Base-by-base conservation (phyloP, 2,888 invertebrate species). In the Scaptodrosophila latifasciaeformis region DNA sequence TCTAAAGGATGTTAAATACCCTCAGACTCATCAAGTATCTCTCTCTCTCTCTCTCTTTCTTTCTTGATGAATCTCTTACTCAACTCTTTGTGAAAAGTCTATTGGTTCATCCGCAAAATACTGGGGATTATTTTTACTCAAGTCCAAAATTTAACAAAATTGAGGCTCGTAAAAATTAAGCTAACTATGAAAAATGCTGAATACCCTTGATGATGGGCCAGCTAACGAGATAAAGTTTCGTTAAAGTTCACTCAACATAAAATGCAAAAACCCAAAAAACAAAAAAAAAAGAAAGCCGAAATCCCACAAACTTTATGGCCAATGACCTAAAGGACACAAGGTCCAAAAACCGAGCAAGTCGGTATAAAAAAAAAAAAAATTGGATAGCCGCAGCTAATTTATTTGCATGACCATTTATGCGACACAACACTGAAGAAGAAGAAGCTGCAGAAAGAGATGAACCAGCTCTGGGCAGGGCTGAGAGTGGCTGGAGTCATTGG, bases 301-400 rank as follows among this genome's bases (percentile, higher is more conserved):
- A n/a, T n/a, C n/a, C n/a, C n/a, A n/a, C n/a, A 34, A 34, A 34
- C 34, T 34, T 34, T 34, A 34, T 34, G 34, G 12, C 34, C 34
- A 34, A 34, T 34, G 34, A 34, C 34, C 34, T 2, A 34, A 7
- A 10, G 30, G n/a, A n/a, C n/a, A n/a, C 37, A 31, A 21, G 12
- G 18, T 34, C 18, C 40, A 58, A 43, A 49, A 35, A 30, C 10
- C 7, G 39, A 18, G 24, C 5, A 12, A n/a, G n/a, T n/a, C n/a
- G n/a, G n/a, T n/a, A n/a, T 24, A 24, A 19, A 47, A 43, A 49
- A 54, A 46, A 47, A 51, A 51, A 49, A 49, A 17, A 46, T 46
- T 37, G 45, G 59, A 63, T 65, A 79, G 75, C 77, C 77, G 59
- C 81, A 74, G 75, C 75, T 80, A 76, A 76, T 76, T 76, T 76